A percentile compares a stretch with the other conserved stretches of the same genome.
Evolutionary conservation across 2,113 vertebrate genomes (phyloP).

Genomic region (Lontra canadensis): DNA sequence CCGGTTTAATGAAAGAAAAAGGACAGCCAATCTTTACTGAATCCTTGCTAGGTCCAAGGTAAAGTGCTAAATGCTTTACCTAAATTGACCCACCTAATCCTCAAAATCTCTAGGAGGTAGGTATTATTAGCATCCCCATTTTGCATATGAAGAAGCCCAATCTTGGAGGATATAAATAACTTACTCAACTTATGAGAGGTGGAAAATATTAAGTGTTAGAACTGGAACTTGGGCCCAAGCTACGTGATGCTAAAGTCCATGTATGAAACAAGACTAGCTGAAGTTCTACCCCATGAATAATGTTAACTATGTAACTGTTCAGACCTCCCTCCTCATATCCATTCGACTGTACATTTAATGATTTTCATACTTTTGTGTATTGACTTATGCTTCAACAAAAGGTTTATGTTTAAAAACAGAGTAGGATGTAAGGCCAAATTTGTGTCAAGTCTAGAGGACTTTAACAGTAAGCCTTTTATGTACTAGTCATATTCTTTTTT

Average conservation of each 20-base stretch:
- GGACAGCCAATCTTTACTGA: conserved; percentile 22
- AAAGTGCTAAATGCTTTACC: background rate
- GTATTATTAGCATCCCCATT: background rate
- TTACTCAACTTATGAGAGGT: background rate
- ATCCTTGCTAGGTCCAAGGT: background rate
- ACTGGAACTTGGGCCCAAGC: background rate
- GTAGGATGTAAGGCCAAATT: background rate
- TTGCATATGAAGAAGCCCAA: conserved; percentile 1
- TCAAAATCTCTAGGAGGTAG: conserved; percentile 2
- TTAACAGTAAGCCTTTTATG: conserved; percentile 4
- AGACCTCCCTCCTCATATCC: background rate
- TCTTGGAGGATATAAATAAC: conserved; percentile 6
- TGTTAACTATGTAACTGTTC: background rate
- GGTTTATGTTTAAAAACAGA: conserved; percentile 36
- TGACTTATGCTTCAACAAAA: conserved; percentile 34
- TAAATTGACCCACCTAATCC: background rate
- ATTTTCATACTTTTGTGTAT: background rate
- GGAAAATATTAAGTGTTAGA: background rate
- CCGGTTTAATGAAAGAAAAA: conserved; percentile 9
- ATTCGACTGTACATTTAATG: background rate
- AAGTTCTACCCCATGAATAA: background rate
- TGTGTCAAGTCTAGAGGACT: conserved; percentile 30
- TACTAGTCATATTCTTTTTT: background rate
- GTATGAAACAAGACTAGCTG: background rate
- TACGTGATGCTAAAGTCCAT: background rate